Evolutionary conservation across 2,113 vertebrate species (phyloP), one percentile per base, ranked within the genome.

Genomic region (Arizona elegans): DNA sequence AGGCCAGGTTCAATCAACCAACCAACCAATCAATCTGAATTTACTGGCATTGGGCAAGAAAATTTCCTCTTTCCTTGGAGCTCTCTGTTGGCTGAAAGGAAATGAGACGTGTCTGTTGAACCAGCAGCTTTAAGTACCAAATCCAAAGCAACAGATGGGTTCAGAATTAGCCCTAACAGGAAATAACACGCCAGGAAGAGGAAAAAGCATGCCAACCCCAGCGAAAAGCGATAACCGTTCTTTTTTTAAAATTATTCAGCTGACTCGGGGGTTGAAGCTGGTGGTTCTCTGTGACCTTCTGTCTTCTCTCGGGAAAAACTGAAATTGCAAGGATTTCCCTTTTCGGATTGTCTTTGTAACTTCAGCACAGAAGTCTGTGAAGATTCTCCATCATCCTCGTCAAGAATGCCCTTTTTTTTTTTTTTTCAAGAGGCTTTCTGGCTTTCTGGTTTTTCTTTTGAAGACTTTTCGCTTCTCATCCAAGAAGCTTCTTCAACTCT

Each of bases 81-180:
- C 11, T 59, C 58, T 70, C 7, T 0, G 90, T 1, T 94, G 93
- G 92, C 52, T 38, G 87, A 95, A 62, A 56, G 29, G 24, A 92
- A 93, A 90, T 29, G 93, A 94, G 53, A 9, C 87, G 0, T 89
- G 56, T 92, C 88, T 93, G 52, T 94, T 10, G 86, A 91, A 89
- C 91, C 19, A 75, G 93, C 91, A 91, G 56, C 53, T 89, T 94
- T 24, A 65, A 92, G 56, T 87, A 94, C 13, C 92, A 75, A 87
- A 90, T 11, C 56, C 85, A 23, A 9, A 5, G 38, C 29, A 62
- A 12, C 58, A 21, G 65, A 26, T 90, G 91, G 94, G 92, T 95
- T 94, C 70, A 91, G 94, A 94, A 92, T 93, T 90, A 94, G 90
- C 92, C 94, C 11, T 55, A 43, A 21, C 23, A 90, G 92, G 94